Evolutionary conservation across 2,113 vertebrate species (phyloP), one percentile per base, ranked within the genome.

Genomic region (Syngnathus scovelli): DNA sequence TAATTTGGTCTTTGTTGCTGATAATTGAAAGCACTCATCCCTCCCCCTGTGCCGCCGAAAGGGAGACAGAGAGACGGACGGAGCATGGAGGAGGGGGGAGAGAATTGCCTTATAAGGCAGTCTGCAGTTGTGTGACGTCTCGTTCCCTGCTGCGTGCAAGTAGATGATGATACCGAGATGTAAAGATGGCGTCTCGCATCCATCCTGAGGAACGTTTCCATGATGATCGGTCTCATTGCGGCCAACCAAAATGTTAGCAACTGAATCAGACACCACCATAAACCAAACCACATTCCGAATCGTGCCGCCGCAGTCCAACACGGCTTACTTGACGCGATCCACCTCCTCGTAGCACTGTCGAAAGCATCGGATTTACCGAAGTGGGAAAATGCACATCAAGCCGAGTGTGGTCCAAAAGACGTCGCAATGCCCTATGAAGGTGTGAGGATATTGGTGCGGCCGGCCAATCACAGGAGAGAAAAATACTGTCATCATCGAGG

Each of bases 71-170:
- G 66, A 68, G 55, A 72, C 27, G 37, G 64, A 19, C 51, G 61
- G 41, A 68, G 48, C 27, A 33, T 33, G 56, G 55, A 63, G 19
- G 68, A 48, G 68, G 56, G 62, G 58, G 72, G 68, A 75, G 80
- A 79, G 83, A 81, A 84, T 80, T 83, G 67, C 88, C 88, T 86
- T 89, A 88, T 88, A 90, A 89, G 88, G 88, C 78, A 83, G 76
- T 83, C 64, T 75, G 83, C 83, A 79, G 81, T 82, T 87, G 74
- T 15, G 54, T 80, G 76, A 87, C 74, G 86, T 87, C 82, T 87
- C 79, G 76, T 86, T 89, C 87, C 83, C 85, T 85, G 87, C 84
- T 84, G 82, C 58, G 48, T 61, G 59, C 82, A 85, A 85, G 82
- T 87, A 87, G 85, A 89, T 82, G 84, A 87, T 81, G 87, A 71